Conservation (phyloP, 2,797 vertebrate species). For the Periparus ater region DNA sequence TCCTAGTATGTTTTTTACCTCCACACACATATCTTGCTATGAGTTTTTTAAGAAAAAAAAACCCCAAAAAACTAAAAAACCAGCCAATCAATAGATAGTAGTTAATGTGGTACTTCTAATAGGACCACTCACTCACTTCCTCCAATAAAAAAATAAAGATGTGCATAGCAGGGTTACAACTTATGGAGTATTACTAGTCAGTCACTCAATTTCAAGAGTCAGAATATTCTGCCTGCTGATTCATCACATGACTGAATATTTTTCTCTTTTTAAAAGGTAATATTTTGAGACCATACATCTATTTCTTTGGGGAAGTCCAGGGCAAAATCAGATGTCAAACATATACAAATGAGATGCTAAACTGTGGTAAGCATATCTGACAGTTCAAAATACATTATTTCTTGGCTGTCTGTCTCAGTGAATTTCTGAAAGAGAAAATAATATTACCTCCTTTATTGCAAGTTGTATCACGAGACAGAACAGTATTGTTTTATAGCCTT, state of each 20-base stretch:
- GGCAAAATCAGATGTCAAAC: slow-evolving; percentile 14
- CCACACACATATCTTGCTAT: background rate
- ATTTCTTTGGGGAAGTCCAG: background rate
- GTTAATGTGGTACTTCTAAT: background rate
- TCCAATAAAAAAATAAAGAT: background rate
- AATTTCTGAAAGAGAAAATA: slow-evolving; percentile 35
- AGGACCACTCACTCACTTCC: background rate
- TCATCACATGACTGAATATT: background rate
- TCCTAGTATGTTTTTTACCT: background rate
- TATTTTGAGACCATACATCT: background rate
- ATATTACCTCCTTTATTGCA: slow-evolving; percentile 3
- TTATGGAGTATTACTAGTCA: background rate
- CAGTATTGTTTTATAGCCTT: slow-evolving; percentile 15
- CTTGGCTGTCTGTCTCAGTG: background rate
- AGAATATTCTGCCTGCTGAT: background rate
- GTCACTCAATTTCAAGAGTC: background rate
- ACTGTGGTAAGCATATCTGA: slow-evolving; percentile 8
- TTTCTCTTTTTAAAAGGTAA: background rate
- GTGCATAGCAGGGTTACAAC: background rate
- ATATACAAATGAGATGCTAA: background rate
- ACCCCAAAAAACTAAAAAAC: accelerated
- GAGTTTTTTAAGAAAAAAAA: background rate
- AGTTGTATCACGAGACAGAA: slow-evolving; percentile 29
- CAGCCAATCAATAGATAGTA: background rate
- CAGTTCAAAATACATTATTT: slow-evolving; percentile 15